Evolutionary conservation across 2,888 invertebrate species (phyloP), one percentile per base, ranked within the genome.

Genomic region (Dinocampus coccinellae): DNA sequence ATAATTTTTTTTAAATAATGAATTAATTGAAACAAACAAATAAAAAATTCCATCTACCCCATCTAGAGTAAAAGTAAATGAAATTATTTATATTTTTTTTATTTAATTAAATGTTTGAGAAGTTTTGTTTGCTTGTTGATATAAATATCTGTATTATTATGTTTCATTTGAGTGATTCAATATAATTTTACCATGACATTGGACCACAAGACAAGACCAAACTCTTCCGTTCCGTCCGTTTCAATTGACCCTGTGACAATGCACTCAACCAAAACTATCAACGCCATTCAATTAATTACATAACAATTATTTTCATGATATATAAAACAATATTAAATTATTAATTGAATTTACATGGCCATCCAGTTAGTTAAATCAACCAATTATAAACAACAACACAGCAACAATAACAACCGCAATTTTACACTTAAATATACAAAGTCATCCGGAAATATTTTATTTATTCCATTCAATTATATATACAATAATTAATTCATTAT

Each of bases 271-370:
- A 58, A 62, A 53, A 29, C 55, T 26, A 26, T 13, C 29, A 4
- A 29, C 29, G 7, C 34, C 26, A n/a, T n/a, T 3, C 29, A 65
- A 34, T 70, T 26, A 24, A 39, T 73, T 70, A 67, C 52, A 47
- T 70, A 70, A 73, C 39, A 36, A 47, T 66, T 47, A 36, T 22
- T 55, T 52, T 62, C 67, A 72, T 58, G 67, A 55, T 57, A 61
- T 47, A 24, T 47, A 20, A 58, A 29, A 55, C 9, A 34, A 68
- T 34, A 1, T 52, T n/a, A 33, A 36, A 36, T 9, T 10, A 36
- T 10, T 3, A 24, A 47, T 47, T 6, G 47, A 47, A 47, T 47
- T 3, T 6, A n/a, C 47, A 47, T 47, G 47, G 47, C 16, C 47
- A 20, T 20, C 9, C 16, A 10, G 36, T 36, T 36, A 36, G 10